Percentiles rank a stretch among this genome's conserved stretches.
phyloP scores from a whole-genome alignment of 2,888 invertebrate genomes.

The Strigamia crassipes region DNA sequence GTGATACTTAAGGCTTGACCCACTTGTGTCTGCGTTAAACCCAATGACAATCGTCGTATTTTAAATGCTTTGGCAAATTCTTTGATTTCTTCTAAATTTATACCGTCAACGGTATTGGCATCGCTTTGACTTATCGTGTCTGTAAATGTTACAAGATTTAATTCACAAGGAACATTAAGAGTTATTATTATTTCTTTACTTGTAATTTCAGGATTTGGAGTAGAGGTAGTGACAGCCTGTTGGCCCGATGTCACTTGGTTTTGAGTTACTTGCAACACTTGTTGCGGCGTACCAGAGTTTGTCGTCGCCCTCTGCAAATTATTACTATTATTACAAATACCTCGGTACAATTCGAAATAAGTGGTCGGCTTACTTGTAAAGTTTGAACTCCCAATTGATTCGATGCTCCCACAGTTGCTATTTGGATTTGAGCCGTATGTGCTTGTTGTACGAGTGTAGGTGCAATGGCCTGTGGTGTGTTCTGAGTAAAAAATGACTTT shows the following conservation, averaged over 20 bases:
- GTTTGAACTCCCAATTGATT: constrained; percentile 47
- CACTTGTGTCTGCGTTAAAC: constrained; percentile 94
- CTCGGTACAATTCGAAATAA: neutral
- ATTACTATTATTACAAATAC: neutral
- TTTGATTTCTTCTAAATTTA: constrained; percentile 96
- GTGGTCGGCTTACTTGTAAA: constrained; percentile 38
- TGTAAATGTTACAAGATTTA: constrained; percentile 61
- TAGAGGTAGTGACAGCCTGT: constrained; percentile 47
- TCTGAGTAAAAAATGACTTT: neutral
- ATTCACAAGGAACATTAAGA: no score
- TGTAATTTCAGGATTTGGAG: constrained; percentile 36
- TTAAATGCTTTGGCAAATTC: constrained; percentile 98
- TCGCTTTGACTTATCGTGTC: constrained; percentile 92
- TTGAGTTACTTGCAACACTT: constrained; percentile 45
- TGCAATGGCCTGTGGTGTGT: constrained; percentile 3
- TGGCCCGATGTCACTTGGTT: constrained; percentile 34
- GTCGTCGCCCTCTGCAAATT: neutral
- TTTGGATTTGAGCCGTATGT: constrained; percentile 47
- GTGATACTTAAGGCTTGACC: constrained; percentile 96
- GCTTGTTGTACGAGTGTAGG: constrained; percentile 44
- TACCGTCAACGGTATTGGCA: constrained; percentile 93
- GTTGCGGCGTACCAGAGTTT: neutral
- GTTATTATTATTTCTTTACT: neutral
- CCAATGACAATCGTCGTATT: constrained; percentile 86
- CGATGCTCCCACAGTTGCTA: constrained; percentile 46